Percentiles rank a stretch among this genome's conserved stretches.
These are phyloP conservation scores for Mystacides longicornis DNA, from an alignment of 2,888 invertebrate genomes.

Conservation along the genomic window DNA sequence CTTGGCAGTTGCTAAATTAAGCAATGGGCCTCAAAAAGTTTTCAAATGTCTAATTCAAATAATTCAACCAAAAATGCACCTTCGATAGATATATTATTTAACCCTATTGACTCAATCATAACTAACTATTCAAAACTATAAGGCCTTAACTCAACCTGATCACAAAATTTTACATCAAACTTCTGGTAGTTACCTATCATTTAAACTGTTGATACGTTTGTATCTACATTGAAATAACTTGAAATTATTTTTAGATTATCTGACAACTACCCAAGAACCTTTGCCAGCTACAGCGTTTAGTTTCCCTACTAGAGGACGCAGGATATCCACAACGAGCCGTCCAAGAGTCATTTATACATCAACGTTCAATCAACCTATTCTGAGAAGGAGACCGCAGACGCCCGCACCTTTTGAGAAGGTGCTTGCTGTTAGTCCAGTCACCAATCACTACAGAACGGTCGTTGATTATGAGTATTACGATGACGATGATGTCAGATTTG, in stretches of 20 bases:
- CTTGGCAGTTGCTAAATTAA: too few relatives aligned
- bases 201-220: too few relatives aligned
- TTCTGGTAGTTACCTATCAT: too few relatives aligned
- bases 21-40: too few relatives aligned
- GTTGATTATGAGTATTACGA: slow-evolving; percentile 65
- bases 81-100: too few relatives aligned
- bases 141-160: too few relatives aligned
- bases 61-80: too few relatives aligned
- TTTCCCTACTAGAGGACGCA: slow-evolving; percentile 31
- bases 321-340: slow-evolving; percentile 35
- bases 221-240: too few relatives aligned
- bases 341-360: slow-evolving; percentile 26
- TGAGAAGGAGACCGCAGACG: slow-evolving; percentile 23
- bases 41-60: too few relatives aligned
- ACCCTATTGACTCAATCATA: too few relatives aligned
- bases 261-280: slow-evolving; percentile 15
- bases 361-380: slow-evolving; percentile 28
- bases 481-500: slow-evolving; percentile 51
- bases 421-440: slow-evolving; percentile 27
- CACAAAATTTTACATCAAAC: too few relatives aligned
- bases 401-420: slow-evolving; percentile 33
- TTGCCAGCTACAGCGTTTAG: not conserved
- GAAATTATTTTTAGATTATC: slow-evolving; percentile 20
- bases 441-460: slow-evolving; percentile 29
- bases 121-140: too few relatives aligned